phyloP scores from a whole-genome alignment of 2,113 vertebrate species.

The Anguilla rostrata region DNA sequence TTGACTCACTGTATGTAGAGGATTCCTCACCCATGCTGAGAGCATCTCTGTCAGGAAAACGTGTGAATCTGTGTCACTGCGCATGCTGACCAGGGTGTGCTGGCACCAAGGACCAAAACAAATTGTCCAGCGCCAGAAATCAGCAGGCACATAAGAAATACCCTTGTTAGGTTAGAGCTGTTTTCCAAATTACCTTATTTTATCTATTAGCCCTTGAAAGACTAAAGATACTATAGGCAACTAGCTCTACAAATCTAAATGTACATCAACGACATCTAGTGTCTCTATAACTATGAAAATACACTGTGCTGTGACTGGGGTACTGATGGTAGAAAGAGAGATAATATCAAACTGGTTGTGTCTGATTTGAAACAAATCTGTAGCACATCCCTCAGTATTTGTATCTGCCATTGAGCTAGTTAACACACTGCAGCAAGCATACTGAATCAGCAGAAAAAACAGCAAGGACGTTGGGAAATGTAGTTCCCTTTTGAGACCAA shows the following conservation, averaged over 20 bases:
- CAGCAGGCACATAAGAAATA: too few species aligned
- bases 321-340: too few species aligned
- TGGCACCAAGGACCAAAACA: background rate
- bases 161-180: background rate
- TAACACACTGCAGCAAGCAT: background rate
- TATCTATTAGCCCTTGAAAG: background rate
- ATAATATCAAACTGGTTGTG: background rate
- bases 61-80: constrained; percentile 1
- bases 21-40: constrained; percentile 29
- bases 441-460: background rate
- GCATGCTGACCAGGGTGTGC: background rate
- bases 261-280: background rate
- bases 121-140: background rate
- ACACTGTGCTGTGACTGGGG: background rate
- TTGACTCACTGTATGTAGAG: background rate
- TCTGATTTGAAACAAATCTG: background rate
- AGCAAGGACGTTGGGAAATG: background rate
- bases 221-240: background rate
- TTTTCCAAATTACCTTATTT: too few species aligned
- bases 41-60: constrained; percentile 3
- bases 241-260: background rate
- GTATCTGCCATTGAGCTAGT: background rate
- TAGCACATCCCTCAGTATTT: background rate
- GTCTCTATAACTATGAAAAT: background rate
- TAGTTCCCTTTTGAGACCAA: background rate